Evolutionary conservation across 1,140 invertebrate genomes (phyloP).

Genomic region (Mactra quadrangularis): DNA sequence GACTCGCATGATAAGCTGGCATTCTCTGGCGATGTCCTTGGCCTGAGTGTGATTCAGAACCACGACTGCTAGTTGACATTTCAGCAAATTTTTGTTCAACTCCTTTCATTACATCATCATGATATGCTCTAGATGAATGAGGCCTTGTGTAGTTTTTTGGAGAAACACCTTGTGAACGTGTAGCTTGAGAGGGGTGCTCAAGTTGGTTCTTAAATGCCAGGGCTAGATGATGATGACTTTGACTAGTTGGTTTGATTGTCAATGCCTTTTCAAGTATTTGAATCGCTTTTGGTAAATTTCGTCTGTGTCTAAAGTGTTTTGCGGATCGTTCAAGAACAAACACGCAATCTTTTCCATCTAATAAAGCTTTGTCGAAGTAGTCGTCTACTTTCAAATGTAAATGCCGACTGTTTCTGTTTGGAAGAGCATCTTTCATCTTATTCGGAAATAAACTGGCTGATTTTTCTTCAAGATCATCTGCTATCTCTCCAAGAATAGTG

Average conservation of each 20-base stretch:
- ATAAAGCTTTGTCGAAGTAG: not conserved
- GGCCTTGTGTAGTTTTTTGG: too few relatives aligned
- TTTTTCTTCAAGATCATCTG: constrained; percentile 8
- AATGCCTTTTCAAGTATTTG: not conserved
- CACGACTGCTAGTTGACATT: too few relatives aligned
- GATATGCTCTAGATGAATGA: too few relatives aligned
- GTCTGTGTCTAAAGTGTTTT: constrained; percentile 2
- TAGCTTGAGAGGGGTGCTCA: too few relatives aligned
- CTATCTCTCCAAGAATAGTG: constrained; percentile 4
- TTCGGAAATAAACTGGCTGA: not conserved
- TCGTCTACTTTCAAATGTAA: not conserved
- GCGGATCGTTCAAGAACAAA: constrained; percentile 15
- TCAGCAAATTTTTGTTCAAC: too few relatives aligned
- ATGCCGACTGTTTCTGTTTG: not conserved
- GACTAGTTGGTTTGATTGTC: not conserved
- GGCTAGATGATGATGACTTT: constrained; percentile 19
- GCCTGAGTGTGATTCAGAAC: too few relatives aligned
- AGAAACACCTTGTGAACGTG: too few relatives aligned
- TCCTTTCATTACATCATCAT: too few relatives aligned
- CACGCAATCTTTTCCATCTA: not conserved
- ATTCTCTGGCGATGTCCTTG: too few relatives aligned
- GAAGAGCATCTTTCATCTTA: constrained; percentile 16
- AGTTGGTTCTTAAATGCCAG: not conserved
- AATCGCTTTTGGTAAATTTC: not conserved
- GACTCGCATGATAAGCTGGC: too few relatives aligned